A percentile compares a stretch with the other conserved stretches of the same genome.
Conservation (phyloP, 2,797 vertebrate species). For the Epinephelus malabaricus region DNA sequence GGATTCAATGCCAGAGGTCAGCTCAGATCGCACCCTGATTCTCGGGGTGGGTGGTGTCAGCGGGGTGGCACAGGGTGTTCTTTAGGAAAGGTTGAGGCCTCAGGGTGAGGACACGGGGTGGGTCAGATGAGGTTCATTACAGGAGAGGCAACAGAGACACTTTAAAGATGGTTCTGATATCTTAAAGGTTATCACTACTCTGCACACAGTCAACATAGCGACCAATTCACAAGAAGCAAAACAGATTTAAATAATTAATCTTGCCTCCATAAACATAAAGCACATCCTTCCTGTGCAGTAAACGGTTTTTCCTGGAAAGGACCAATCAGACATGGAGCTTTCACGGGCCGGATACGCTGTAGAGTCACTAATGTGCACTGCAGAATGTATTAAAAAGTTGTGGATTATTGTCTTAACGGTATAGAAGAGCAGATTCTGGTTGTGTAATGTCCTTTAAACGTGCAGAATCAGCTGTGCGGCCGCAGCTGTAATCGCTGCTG, state of each 20-base stretch:
- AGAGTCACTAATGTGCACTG: not conserved
- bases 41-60: not conserved
- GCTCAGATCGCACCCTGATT: constrained; percentile 6
- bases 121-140: not conserved
- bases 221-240: not conserved
- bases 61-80: not conserved
- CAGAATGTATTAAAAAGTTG: constrained; percentile 17
- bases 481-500: constrained; percentile 41
- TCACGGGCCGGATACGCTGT: not conserved
- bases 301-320: constrained; percentile 20
- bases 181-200: too few relatives aligned
- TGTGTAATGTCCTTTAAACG: constrained; percentile 25
- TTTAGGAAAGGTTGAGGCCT: not conserved
- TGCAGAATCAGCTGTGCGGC: constrained; percentile 34
- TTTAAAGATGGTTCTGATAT: too few relatives aligned
- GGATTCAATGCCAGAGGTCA: not conserved
- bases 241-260: constrained; percentile 38
- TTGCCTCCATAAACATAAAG: constrained; percentile 22
- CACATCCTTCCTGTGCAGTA: constrained; percentile 10
- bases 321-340: not conserved
- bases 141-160: too few relatives aligned
- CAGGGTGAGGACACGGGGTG: not conserved
- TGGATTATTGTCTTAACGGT: constrained; percentile 27
- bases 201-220: too few relatives aligned
- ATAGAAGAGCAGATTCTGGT: constrained; percentile 14